Base-by-base conservation (phyloP, 2,113 vertebrate genomes). In the Corythoichthys intestinalis region DNA sequence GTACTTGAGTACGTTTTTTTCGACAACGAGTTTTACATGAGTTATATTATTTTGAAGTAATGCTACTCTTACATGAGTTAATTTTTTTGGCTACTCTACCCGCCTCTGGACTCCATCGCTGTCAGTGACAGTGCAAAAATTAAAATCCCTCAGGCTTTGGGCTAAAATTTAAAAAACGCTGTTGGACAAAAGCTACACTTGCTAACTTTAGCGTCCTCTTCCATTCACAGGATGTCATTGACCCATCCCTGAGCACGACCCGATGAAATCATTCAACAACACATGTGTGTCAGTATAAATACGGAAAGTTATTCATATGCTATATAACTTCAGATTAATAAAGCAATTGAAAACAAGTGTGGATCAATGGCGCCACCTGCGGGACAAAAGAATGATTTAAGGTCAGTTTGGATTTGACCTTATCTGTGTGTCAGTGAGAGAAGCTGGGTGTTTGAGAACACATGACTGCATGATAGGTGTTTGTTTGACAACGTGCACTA, bases 191-290 rank as follows among this genome's bases (percentile, higher is more conserved):
- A 38, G 15, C 34, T 7, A 11, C 35, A 13, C 37, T 1, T 67
- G 17, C 35, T 52, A 17, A 39, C 38, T 17, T 34, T 69, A 6
- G 37, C 28, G 3, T 63, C 49, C 13, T 77, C 17, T 68, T n/a
- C 11, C 10, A 47, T 46, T 34, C 62, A 34, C 47, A 83, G 78
- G 69, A 4, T 34, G 34, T 35, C 37, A 20, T 49, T n/a, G 59
- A 73, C 64, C 77, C 70, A 64, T 76, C 63, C 60, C 60, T 68
- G 34, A 20, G n/a, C 60, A 64, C 54, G 60, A 41, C 44, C 62
- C 20, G 74, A 78, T 70, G 72, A 73, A 70, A 67, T 79, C 76
- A 71, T 58, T 37, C 13, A 14, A 10, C 34, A 37, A 44, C 41
- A 44, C 6, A 5, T 44, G 41, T 8, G 35, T 38, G 56, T 37